These are phyloP conservation scores for Halocynthia roretzi DNA, from an alignment of 23 tunicate species.

Conservation along the genomic window DNA sequence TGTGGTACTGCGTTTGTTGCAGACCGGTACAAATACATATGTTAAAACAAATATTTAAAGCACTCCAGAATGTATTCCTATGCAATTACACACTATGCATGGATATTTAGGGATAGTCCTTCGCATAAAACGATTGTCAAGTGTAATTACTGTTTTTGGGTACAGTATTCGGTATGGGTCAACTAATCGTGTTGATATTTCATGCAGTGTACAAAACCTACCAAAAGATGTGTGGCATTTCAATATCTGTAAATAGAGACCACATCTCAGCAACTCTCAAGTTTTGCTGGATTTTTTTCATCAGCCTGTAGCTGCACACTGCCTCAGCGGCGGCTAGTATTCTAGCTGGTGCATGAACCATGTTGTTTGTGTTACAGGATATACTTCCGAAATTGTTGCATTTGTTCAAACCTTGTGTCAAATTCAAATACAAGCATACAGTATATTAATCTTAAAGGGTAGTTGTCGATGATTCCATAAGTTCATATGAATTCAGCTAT, in stretches of 20 bases:
- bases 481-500: neutral
- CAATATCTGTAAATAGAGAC: conserved; percentile 25
- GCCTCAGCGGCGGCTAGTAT: conserved; percentile 20
- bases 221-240: conserved; percentile 41
- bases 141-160: no score
- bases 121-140: no score
- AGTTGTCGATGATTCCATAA: neutral
- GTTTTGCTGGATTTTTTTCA: conserved; percentile 22
- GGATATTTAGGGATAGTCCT: no score
- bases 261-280: conserved; percentile 26
- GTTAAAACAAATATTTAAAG: no score
- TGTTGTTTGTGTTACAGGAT: neutral
- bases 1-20: no score
- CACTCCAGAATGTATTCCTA: no score
- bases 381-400: conserved; percentile 15
- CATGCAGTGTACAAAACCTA: neutral
- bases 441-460: neutral
- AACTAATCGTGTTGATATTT: no score
- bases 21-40: no score
- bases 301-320: conserved; percentile 7
- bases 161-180: no score
- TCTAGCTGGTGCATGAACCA: conserved; percentile 5
- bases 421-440: neutral
- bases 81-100: no score
- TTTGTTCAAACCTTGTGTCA: conserved; percentile 8